Evolutionary conservation across 2,888 invertebrate species (phyloP).

Genomic region (Gymnoscelis rufifasciata): DNA sequence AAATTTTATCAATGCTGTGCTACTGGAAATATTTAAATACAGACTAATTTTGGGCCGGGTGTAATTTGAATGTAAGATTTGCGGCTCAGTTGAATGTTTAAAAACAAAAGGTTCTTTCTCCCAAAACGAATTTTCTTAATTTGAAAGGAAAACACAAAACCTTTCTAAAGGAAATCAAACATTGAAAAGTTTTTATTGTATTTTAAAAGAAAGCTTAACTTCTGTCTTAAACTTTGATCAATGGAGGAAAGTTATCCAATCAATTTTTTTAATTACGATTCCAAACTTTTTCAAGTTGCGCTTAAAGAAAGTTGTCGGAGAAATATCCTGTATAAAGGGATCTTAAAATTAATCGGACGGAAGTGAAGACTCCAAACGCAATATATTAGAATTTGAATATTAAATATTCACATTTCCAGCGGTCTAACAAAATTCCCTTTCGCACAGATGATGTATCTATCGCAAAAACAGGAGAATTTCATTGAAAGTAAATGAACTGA

Average conservation of each 20-base stretch:
- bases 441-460: no score
- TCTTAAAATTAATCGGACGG: background rate
- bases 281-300: conserved; percentile 10
- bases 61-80: no score
- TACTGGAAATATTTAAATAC: no score
- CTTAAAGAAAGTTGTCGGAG: background rate
- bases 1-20: no score
- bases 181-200: conserved; percentile 19
- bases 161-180: conserved; percentile 5
- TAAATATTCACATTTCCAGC: no score
- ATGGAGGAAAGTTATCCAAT: conserved; percentile 41
- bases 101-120: no score
- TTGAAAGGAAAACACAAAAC: conserved; percentile 7
- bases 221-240: conserved; percentile 35
- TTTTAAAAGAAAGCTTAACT: conserved; percentile 28
- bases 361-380: background rate
- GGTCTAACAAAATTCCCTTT: no score
- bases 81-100: no score
- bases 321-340: background rate
- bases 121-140: no score
- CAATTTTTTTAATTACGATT: conserved; percentile 41
- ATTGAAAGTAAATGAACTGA: conserved; percentile 50
- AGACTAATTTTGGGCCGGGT: background rate
- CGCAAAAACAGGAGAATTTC: background rate
- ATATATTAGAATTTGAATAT: no score